Evolutionary conservation across 2,888 invertebrate species (phyloP).

Genomic region (Melolontha melolontha): DNA sequence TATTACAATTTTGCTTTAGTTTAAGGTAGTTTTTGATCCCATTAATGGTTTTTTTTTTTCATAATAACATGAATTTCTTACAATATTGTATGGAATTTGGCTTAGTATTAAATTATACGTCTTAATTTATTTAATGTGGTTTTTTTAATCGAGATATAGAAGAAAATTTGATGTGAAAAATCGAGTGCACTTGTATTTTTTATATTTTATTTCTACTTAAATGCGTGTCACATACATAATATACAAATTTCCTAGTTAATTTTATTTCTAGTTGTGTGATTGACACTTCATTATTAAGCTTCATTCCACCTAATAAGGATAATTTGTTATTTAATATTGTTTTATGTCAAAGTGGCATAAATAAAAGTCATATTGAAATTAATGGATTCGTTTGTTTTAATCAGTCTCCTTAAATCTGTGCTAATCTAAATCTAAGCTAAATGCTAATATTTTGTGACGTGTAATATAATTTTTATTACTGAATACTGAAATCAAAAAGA

Average conservation of each 20-base stretch:
- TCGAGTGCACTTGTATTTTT: slow-evolving; percentile 31
- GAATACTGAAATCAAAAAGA: too few relatives aligned
- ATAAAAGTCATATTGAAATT: slow-evolving; percentile 39
- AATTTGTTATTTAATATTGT: slow-evolving; percentile 44
- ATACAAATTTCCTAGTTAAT: slow-evolving; percentile 25
- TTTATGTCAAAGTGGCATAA: slow-evolving; percentile 43
- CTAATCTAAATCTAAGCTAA: too few relatives aligned
- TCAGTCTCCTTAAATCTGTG: not conserved
- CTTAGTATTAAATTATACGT: slow-evolving; percentile 39
- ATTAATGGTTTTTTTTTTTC: slow-evolving; percentile 38
- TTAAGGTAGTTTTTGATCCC: slow-evolving; percentile 39
- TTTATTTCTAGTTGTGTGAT: slow-evolving; percentile 30
- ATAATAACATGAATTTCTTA: slow-evolving; percentile 37
- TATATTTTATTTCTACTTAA: slow-evolving; percentile 35
- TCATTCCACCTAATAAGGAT: slow-evolving; percentile 44
- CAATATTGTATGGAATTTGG: slow-evolving; percentile 29
- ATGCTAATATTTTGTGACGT: too few relatives aligned
- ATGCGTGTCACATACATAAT: slow-evolving; percentile 29
- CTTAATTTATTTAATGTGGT: slow-evolving; percentile 31
- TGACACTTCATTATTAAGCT: slow-evolving; percentile 39
- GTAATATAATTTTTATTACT: too few relatives aligned
- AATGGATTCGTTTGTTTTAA: slow-evolving; percentile 15
- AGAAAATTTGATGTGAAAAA: slow-evolving; percentile 22
- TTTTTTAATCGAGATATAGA: too few relatives aligned
- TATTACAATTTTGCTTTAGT: slow-evolving; percentile 43